These are phyloP conservation scores for Gallirallus australis DNA, from an alignment of 2,797 vertebrate genomes.

Conservation along the genomic window DNA sequence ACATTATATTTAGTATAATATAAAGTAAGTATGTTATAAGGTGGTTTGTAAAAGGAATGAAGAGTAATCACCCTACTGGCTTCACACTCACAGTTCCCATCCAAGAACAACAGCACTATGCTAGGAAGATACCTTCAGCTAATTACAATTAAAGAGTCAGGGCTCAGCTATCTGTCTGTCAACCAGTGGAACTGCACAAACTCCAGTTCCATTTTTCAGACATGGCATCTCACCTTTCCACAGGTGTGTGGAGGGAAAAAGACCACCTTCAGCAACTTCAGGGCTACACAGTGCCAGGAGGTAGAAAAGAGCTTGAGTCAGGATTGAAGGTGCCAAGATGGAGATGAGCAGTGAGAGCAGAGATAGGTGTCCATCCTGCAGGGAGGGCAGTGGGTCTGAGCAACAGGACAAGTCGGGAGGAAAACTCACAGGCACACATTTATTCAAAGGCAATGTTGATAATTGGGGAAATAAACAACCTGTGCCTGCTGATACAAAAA, in stretches of 20 bases:
- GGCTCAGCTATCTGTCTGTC: neutral
- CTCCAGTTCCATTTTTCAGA: neutral
- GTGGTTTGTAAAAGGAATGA: neutral
- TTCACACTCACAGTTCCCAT: neutral
- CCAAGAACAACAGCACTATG: neutral
- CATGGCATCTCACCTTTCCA: rapidly evolving
- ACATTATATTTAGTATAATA: neutral
- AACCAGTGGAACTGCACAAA: neutral
- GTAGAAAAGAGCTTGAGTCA: neutral
- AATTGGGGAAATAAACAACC: neutral
- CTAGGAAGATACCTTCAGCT: neutral
- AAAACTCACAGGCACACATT: neutral
- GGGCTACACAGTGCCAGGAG: neutral
- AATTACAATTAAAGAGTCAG: neutral
- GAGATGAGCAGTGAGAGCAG: neutral
- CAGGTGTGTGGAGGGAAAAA: neutral
- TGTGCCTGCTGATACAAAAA: neutral
- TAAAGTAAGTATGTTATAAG: neutral
- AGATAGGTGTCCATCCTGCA: neutral
- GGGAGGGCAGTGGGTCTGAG: neutral
- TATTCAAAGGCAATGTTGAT: neutral
- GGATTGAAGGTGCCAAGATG: rapidly evolving
- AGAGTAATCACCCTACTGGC: neutral
- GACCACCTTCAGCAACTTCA: neutral
- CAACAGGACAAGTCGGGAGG: neutral